Evolutionary conservation across 1,140 invertebrate species (phyloP), one percentile per base, ranked within the genome.

Genomic region (Euwallacea similis): DNA sequence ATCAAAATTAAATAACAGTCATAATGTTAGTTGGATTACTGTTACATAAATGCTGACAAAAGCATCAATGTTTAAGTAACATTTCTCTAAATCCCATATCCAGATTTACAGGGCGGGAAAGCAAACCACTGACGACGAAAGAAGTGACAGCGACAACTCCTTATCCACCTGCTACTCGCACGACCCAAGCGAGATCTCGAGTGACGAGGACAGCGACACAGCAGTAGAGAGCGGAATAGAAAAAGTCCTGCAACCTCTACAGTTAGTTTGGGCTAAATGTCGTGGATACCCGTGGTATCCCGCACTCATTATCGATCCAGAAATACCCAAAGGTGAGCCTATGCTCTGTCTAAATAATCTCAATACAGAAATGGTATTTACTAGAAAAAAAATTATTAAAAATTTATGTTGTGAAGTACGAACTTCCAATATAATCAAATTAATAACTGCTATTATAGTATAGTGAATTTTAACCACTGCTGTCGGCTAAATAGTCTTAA

Each of bases 261-360:
- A 97, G 81, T 86, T 98, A 7, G 96, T 98, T 0, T 98, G 96
- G 96, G 96, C 96, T 0, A 98, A 98, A 80, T 98, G 95, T 85
- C 87, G 95, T 70, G 96, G 95, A 3, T 97, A 97, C 84, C 95
- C 95, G 6, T 98, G 95, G 95, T 98, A 98, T 84, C 96, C 96
- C 44, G 96, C 96, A 0, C 83, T 98, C 61, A 97, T 98, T 55
- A 96, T 98, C 58, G 94, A 97, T 83, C 95, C 96, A 4, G 92
- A 93, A 77, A 97, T 96, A 82, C 95, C 95, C 0, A 92, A 92
- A 81, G 90, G 78, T 78, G 42, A 61, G 59, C 4, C 8, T n/a
- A 2, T 56, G 3, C 21, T 33, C 1, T 33, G 21, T 33, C 21
- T 33, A 33, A 33, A 4, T 33, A 33, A 33, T 33, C 21, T 33